These are phyloP conservation scores for Danio choprae DNA, from an alignment of 2,797 vertebrate genomes.

Conservation along the genomic window DNA sequence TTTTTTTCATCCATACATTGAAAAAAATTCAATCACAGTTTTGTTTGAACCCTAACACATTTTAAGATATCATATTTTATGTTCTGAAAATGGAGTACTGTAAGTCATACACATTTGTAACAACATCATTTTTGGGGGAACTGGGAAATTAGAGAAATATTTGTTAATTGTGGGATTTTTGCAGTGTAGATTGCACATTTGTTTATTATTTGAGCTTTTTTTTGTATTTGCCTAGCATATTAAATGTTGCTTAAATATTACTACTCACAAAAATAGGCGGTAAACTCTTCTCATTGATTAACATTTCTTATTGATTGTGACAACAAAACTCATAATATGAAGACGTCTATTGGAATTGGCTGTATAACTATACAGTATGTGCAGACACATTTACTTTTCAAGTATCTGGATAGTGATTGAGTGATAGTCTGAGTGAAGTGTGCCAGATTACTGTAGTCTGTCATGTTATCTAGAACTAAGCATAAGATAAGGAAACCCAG, in stretches of 20 bases:
- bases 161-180: not conserved
- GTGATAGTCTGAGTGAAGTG: not conserved
- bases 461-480: not conserved
- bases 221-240: not conserved
- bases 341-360: not conserved
- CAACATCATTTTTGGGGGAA: not conserved
- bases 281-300: not conserved
- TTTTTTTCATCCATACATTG: not conserved
- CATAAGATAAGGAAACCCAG: not conserved
- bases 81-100: no score
- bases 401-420: not conserved
- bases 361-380: not conserved
- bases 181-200: not conserved
- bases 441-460: not conserved
- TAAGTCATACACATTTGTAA: not conserved
- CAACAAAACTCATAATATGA: not conserved
- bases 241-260: not conserved
- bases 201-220: not conserved
- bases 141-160: not conserved
- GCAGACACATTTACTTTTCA: not conserved
- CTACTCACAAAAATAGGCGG: not conserved
- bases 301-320: not conserved
- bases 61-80: not conserved
- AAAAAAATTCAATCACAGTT: not conserved
- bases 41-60: not conserved